phyloP scores from a whole-genome alignment of 2,888 invertebrate species.

The Meganola albula region DNA sequence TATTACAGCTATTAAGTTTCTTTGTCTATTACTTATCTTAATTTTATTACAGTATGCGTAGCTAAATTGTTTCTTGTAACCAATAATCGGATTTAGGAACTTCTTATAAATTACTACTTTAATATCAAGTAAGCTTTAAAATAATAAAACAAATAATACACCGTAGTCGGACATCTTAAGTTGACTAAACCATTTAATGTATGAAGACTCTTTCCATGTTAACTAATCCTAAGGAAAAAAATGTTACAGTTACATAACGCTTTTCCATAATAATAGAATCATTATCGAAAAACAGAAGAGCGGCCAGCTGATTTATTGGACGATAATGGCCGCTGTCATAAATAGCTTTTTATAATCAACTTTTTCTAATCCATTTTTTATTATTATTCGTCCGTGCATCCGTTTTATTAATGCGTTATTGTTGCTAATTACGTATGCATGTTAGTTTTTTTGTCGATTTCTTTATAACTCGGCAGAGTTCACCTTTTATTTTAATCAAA shows the following conservation, averaged over 20 bases:
- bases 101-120: too few relatives aligned
- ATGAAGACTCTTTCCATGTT: constrained; percentile 46
- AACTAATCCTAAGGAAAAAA: constrained; percentile 43
- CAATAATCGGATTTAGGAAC: too few relatives aligned
- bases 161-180: too few relatives aligned
- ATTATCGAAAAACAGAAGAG: constrained; percentile 78
- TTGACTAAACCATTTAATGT: too few relatives aligned
- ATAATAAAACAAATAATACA: too few relatives aligned
- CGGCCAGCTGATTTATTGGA: constrained; percentile 78
- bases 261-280: constrained; percentile 79
- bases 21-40: too few relatives aligned
- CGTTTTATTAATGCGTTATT: constrained; percentile 64
- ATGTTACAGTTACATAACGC: constrained; percentile 77
- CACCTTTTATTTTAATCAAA: constrained; percentile 50
- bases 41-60: too few relatives aligned
- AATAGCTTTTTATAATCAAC: constrained; percentile 73
- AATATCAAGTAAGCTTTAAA: too few relatives aligned
- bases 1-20: too few relatives aligned
- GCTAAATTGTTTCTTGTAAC: too few relatives aligned
- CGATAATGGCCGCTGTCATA: constrained; percentile 76
- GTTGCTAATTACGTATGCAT: constrained; percentile 58
- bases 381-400: constrained; percentile 36
- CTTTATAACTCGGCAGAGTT: constrained; percentile 31
- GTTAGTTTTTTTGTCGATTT: constrained; percentile 35
- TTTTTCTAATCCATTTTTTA: constrained; percentile 45